Evolutionary conservation across 2,113 vertebrate species (phyloP).

Genomic region (Chionis minor): DNA sequence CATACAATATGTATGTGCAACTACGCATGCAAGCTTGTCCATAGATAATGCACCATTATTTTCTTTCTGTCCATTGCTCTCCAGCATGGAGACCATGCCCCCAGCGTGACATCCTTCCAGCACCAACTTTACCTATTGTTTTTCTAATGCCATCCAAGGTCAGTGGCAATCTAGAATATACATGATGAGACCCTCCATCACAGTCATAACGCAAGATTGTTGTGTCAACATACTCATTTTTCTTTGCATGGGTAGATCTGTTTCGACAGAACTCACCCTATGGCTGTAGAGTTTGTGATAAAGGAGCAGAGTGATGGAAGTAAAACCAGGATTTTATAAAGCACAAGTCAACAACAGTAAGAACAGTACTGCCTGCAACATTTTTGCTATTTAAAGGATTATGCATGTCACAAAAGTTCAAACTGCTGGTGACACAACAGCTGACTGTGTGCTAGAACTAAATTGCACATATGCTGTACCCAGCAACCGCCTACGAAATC

Average conservation of each 20-base stretch:
- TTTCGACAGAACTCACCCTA: neutral
- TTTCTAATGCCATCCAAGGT: neutral
- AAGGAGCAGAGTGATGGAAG: neutral
- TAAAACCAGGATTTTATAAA: neutral
- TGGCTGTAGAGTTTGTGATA: neutral
- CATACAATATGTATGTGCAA: rapidly evolving
- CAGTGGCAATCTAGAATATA: neutral
- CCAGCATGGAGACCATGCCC: neutral
- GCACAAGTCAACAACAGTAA: neutral
- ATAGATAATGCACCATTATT: neutral
- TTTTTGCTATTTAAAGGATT: neutral
- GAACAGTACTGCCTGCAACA: neutral
- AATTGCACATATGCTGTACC: neutral
- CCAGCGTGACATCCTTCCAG: neutral
- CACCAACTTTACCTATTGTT: neutral
- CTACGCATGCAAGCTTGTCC: neutral
- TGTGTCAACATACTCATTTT: neutral
- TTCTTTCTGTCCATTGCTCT: neutral
- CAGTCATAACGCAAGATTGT: neutral
- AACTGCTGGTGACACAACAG: neutral
- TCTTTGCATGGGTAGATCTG: neutral
- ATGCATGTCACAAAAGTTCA: neutral
- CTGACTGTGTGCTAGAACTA: neutral
- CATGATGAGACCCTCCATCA: neutral
- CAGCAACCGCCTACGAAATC: neutral